These are phyloP conservation scores for Oncorhynchus masou DNA, from an alignment of 2,113 vertebrate genomes.

Conservation along the genomic window DNA sequence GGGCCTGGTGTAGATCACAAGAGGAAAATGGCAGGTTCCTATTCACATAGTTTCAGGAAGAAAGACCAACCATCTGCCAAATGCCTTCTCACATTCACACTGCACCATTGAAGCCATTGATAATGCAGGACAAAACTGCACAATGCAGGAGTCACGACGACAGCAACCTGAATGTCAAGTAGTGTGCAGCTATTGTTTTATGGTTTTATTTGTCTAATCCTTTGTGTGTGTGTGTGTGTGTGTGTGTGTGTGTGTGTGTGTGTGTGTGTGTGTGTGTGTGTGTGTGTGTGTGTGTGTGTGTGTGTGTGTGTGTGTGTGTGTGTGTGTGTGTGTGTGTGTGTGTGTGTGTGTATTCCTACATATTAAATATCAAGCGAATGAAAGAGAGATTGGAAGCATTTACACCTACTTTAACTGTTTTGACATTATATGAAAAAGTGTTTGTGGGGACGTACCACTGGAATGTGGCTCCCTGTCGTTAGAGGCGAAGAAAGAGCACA, in stretches of 20 bases:
- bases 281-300: not conserved
- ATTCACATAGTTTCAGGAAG: slow-evolving; percentile 58
- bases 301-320: slow-evolving; percentile 11
- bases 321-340: not conserved
- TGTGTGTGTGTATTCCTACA: not conserved
- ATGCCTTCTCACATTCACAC: slow-evolving; percentile 39
- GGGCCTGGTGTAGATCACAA: slow-evolving; percentile 70
- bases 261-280: not conserved
- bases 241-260: not conserved
- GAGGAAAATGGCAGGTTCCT: slow-evolving; percentile 58
- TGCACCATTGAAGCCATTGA: slow-evolving; percentile 31
- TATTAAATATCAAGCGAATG: not conserved
- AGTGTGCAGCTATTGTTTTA: not conserved
- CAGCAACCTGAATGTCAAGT: slow-evolving; percentile 29
- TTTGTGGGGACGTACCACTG: not conserved
- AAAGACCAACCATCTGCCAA: slow-evolving; percentile 57
- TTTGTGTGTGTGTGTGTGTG: slow-evolving; percentile 2
- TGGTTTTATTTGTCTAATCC: slow-evolving; percentile 19
- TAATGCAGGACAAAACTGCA: slow-evolving; percentile 26
- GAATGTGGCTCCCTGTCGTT: not conserved
- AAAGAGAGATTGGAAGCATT: not conserved
- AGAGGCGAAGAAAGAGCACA: not conserved
- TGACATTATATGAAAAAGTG: not conserved
- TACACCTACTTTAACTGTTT: not conserved
- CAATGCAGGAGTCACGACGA: slow-evolving; percentile 21